phyloP scores from a whole-genome alignment of 2,113 vertebrate species.

The Silurus meridionalis region DNA sequence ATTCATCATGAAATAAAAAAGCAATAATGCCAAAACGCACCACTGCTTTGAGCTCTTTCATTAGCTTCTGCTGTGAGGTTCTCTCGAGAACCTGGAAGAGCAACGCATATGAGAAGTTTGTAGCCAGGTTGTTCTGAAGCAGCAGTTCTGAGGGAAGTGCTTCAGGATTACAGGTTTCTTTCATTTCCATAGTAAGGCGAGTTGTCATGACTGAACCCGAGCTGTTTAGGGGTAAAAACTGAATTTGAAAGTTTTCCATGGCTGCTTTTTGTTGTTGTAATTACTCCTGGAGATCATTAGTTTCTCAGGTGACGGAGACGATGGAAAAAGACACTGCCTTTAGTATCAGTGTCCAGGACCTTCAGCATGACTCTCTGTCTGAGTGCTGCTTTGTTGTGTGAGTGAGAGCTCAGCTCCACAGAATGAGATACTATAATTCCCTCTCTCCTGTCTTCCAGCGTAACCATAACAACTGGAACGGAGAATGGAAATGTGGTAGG shows the following conservation, averaged over 20 bases:
- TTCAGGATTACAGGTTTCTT: background rate
- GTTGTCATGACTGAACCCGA: background rate
- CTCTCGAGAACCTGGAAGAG: background rate
- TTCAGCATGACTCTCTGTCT: too few species aligned
- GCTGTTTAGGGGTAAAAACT: background rate
- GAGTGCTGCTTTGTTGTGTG: background rate
- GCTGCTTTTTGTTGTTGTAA: background rate
- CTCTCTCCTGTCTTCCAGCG: constrained; percentile 7
- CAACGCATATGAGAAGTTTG: background rate
- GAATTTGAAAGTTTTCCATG: background rate
- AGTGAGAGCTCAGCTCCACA: background rate
- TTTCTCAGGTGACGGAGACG: background rate
- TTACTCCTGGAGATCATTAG: background rate
- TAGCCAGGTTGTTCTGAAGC: background rate
- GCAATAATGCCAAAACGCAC: too few species aligned
- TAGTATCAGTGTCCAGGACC: background rate
- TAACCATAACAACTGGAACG: constrained; percentile 34
- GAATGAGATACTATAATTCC: constrained; percentile 1
- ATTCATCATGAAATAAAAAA: background rate
- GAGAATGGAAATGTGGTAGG: constrained; percentile 2
- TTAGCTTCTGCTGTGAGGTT: background rate
- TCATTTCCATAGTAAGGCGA: too few species aligned
- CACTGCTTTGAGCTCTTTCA: too few species aligned
- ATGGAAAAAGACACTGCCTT: background rate
- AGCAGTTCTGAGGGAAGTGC: background rate